Base-by-base conservation (phyloP, 2,113 vertebrate species). In the Bubo bubo region DNA sequence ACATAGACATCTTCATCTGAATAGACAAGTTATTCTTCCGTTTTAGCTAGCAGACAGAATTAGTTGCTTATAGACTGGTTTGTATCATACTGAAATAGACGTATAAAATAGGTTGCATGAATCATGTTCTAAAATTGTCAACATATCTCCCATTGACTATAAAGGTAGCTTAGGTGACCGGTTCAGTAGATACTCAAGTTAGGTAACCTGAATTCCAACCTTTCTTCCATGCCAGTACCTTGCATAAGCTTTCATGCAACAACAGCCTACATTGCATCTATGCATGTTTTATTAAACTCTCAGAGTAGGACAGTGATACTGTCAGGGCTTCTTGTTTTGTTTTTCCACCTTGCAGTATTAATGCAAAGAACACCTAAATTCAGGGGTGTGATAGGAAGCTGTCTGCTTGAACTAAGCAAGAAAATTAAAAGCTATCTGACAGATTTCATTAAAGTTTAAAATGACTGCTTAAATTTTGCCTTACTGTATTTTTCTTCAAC, bases 321-420 rank as follows among this genome's bases (percentile, higher is more conserved):
- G 12, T 45, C 0, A 0, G 16, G 21, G 8, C 1, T 43, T 58
- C 75, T 37, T 28, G 3, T 3, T 56, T 62, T 75, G 10, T 58
- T 90, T 92, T 94, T 55, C 17, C 8, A 6, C 12, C 26, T 82
- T 62, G 10, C n/a, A 47, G 2, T 52, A 27, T 62, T 66, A 47
- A 56, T 26, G 11, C 32, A 62, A 79, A 71, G 24, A 71, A 7
- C 14, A 59, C 22, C 27, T 35, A 41, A 21, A 20, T 39, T 68
- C 37, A 80, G 6, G 1, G 3, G 47, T 81, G 12, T 0, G 0
- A 43, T 50, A 55, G 27, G 49, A 94, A 85, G 55, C 8, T n/a
- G 12, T 15, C 30, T 82, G 2, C 23, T 74, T 71, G 74, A 77
- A 70, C 11, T 34, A 70, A 84, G 22, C 16, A 72, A 76, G 22